Evolutionary conservation across 2,797 vertebrate genomes (phyloP), one percentile per base, ranked within the genome.

Genomic region (Fistularia commersonii): DNA sequence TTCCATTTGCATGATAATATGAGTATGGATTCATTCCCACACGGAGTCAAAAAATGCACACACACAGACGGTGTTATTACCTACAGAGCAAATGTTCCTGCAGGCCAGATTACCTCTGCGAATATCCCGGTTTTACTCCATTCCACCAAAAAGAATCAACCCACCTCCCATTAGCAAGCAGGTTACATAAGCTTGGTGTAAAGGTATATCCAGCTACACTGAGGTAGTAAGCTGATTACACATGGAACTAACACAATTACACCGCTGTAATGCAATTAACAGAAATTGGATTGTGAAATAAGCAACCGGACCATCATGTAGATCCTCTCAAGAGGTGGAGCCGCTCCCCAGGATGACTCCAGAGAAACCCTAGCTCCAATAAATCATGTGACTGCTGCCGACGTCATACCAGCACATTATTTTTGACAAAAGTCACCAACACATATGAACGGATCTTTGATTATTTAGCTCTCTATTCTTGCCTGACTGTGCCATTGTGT

Each of bases 1-100:
- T 80, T 41, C 58, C 61, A 81, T 89, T 87, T 88, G 80, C 84
- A 86, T 87, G 78, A 85, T 82, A 85, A 82, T 82, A 77, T 72
- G 54, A 74, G 53, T 66, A 70, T 58, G 68, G 54, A 57, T 64
- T 66, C 70, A 70, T 46, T 53, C 52, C 15, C 32, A 55, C 7
- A 37, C 36, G 49, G 49, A 48, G 15, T 23, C 41, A 32, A 41
- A 48, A 48, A 36, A 50, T 32, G 37, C 41, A 43, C 35, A 31
- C 14, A 45, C 64, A 72, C 57, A 71, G 61, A 37, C 39, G 12
- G 47, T 49, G 65, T 72, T 75, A 78, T 74, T 65, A 64, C 71
- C 57, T 56, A 55, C 62, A 73, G 51, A 54, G 38, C 50, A 56
- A 12, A 36, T 36, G 51, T 67, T 85, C 66, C 77, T 77, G 66